Percentiles rank a stretch among this genome's conserved stretches.
phyloP scores from a whole-genome alignment of 2,113 vertebrate genomes.

The Penelope pileata region DNA sequence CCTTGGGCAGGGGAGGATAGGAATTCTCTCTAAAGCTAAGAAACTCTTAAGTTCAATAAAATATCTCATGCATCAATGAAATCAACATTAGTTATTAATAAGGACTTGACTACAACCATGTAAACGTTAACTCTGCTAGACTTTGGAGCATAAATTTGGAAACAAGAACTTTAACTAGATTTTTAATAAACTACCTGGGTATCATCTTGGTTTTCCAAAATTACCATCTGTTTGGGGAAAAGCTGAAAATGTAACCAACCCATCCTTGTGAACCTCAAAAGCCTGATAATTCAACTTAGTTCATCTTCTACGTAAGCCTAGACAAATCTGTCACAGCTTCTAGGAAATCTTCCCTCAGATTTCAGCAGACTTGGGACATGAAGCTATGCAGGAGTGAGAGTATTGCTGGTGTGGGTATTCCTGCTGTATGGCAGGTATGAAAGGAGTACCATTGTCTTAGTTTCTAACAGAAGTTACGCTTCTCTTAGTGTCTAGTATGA shows the following conservation, averaged over 20 bases:
- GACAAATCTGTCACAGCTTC: not conserved
- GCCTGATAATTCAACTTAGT: not conserved
- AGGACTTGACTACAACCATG: not conserved
- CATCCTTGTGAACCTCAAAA: rapidly evolving
- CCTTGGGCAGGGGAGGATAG: not conserved
- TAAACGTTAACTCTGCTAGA: not conserved
- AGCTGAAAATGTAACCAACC: not conserved
- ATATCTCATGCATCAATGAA: not conserved
- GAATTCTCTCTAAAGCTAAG: not conserved
- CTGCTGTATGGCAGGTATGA: rapidly evolving
- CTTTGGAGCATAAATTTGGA: not conserved
- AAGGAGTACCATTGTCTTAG: no score
- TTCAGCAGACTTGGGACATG: not conserved
- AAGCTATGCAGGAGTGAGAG: not conserved
- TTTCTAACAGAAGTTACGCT: no score
- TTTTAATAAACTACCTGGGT: not conserved
- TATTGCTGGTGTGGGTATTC: not conserved
- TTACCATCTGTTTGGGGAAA: rapidly evolving
- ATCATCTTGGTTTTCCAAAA: not conserved
- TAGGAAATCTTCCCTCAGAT: rapidly evolving
- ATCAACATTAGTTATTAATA: not conserved
- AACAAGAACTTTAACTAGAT: not conserved
- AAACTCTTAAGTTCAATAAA: not conserved
- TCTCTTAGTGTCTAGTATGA: no score
- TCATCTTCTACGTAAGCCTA: not conserved